phyloP scores from a whole-genome alignment of 2,888 invertebrate genomes.

The Calameuta pallipes region DNA sequence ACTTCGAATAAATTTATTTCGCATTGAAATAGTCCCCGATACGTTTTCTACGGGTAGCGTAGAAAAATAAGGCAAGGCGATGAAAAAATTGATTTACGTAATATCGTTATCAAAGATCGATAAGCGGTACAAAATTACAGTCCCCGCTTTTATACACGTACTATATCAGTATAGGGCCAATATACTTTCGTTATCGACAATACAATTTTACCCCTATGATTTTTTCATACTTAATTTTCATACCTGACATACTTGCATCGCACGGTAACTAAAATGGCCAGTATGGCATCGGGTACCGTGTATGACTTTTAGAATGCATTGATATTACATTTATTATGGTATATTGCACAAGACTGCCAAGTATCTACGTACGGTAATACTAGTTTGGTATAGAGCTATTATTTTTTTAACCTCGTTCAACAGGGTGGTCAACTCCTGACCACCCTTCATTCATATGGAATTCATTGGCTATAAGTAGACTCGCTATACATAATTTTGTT shows the following conservation, averaged over 20 bases:
- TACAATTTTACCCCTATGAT: background rate
- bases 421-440: background rate
- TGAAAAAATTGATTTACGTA: background rate
- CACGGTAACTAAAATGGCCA: background rate
- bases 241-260: background rate
- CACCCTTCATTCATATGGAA: background rate
- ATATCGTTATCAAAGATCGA: background rate
- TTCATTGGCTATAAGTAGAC: background rate
- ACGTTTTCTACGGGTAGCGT: too few relatives aligned
- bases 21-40: background rate
- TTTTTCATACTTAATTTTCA: background rate
- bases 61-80: rapidly evolving
- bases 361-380: background rate
- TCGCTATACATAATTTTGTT: background rate
- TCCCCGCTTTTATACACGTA: too few relatives aligned
- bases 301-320: background rate
- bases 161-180: background rate
- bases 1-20: background rate
- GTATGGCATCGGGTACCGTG: background rate
- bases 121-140: too few relatives aligned
- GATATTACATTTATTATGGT: background rate
- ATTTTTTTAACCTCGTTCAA: background rate
- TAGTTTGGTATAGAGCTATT: background rate
- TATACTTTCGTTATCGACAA: background rate
- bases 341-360: background rate